These are phyloP conservation scores for Pogona vitticeps DNA, from an alignment of 2,113 vertebrate genomes.

Conservation along the genomic window DNA sequence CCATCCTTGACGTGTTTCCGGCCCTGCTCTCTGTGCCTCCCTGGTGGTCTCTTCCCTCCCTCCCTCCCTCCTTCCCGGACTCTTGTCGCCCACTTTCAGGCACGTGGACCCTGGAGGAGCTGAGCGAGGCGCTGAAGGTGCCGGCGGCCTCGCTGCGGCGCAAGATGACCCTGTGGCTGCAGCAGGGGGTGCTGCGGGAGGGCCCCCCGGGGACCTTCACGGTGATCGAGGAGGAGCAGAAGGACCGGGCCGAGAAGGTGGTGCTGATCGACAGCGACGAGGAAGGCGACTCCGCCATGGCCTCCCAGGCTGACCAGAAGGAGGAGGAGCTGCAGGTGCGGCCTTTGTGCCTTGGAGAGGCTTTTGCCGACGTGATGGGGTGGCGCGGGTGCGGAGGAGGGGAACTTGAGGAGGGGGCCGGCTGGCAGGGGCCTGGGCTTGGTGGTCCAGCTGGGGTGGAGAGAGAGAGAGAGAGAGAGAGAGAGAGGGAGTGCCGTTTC, in stretches of 20 bases:
- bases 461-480: too few relatives aligned
- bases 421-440: too few relatives aligned
- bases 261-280: slow-evolving; percentile 95
- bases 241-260: slow-evolving; percentile 86
- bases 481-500: too few relatives aligned
- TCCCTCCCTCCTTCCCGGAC: neutral
- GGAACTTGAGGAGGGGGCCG: too few relatives aligned
- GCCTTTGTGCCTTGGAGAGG: neutral
- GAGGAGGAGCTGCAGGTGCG: slow-evolving; percentile 96
- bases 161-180: slow-evolving; percentile 93
- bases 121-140: slow-evolving; percentile 88
- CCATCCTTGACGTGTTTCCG: too few relatives aligned
- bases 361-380: too few relatives aligned
- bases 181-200: slow-evolving; percentile 93
- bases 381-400: too few relatives aligned
- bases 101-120: slow-evolving; percentile 88
- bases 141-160: slow-evolving; percentile 87
- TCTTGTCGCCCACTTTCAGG: slow-evolving; percentile 66
- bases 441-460: too few relatives aligned
- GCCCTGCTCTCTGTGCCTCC: too few relatives aligned
- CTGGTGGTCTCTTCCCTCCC: too few relatives aligned
- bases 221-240: slow-evolving; percentile 87
- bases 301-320: slow-evolving; percentile 95
- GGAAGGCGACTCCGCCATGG: slow-evolving; percentile 95
- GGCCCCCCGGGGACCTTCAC: slow-evolving; percentile 85